These are phyloP conservation scores for Xyrauchen texanus DNA, from an alignment of 2,113 vertebrate species.

Conservation along the genomic window DNA sequence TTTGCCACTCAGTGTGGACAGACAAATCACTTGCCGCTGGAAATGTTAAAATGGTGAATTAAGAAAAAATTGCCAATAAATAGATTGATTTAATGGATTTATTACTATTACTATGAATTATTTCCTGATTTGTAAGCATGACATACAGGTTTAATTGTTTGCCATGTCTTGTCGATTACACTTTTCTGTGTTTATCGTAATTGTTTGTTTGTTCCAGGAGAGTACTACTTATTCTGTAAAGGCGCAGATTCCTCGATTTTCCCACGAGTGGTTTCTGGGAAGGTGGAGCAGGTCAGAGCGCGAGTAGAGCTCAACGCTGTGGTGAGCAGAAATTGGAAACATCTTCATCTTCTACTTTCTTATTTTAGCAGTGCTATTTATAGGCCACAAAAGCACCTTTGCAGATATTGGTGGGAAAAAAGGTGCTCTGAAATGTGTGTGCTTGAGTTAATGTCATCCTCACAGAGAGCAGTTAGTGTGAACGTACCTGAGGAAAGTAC, in stretches of 20 bases:
- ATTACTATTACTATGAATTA: not conserved
- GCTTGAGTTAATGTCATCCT: not conserved
- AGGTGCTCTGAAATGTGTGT: not conserved
- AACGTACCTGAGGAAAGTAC: too few relatives aligned
- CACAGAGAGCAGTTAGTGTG: not conserved
- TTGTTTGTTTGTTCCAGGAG: slow-evolving; percentile 72
- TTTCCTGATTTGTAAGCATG: not conserved
- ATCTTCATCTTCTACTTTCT: slow-evolving; percentile 39
- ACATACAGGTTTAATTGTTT: not conserved
- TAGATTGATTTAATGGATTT: too few relatives aligned
- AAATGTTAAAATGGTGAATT: too few relatives aligned
- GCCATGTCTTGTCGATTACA: slow-evolving; percentile 2
- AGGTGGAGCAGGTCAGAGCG: slow-evolving; percentile 86
- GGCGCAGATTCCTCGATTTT: slow-evolving; percentile 98
- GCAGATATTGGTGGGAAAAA: slow-evolving; percentile 5
- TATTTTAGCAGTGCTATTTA: slow-evolving; percentile 46
- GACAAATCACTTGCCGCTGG: too few relatives aligned
- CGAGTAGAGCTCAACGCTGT: slow-evolving; percentile 94
- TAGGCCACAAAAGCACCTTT: slow-evolving; percentile 14
- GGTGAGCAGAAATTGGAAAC: slow-evolving; percentile 76
- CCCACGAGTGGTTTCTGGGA: slow-evolving; percentile 89
- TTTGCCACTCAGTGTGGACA: too few relatives aligned
- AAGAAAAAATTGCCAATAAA: too few relatives aligned
- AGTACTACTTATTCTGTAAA: slow-evolving; percentile 93
- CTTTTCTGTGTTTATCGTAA: not conserved